Conservation (phyloP, 2,113 vertebrate species). For the Triplophysa siluroides region DNA sequence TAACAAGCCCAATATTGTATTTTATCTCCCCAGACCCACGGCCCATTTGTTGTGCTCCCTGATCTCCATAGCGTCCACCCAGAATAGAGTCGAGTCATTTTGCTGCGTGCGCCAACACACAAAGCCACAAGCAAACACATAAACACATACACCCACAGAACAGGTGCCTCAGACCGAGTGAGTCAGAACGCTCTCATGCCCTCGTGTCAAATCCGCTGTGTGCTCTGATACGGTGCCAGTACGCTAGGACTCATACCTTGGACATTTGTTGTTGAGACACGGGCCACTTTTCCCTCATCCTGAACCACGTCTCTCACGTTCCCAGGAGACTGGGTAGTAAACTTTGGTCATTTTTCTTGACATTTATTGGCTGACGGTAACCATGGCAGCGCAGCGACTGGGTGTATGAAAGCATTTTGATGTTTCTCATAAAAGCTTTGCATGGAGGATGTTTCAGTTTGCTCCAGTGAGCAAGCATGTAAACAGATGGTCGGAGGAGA, state of each 20-base stretch:
- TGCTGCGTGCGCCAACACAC: constrained; percentile 35
- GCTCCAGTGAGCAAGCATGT: constrained; percentile 47
- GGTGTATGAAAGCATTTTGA: constrained; percentile 57
- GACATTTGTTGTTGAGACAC: constrained; percentile 56
- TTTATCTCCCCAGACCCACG: constrained; percentile 23
- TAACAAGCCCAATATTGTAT: not conserved
- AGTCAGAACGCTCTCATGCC: constrained; percentile 52
- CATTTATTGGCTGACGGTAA: constrained; percentile 56
- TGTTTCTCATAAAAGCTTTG: constrained; percentile 57
- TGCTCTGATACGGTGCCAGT: constrained; percentile 54
- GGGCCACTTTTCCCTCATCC: constrained; percentile 44
- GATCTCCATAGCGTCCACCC: constrained; percentile 42
- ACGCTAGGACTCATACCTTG: constrained; percentile 53
- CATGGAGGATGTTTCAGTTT: constrained; percentile 50
- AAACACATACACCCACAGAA: constrained; percentile 46
- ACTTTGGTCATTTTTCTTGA: constrained; percentile 51
- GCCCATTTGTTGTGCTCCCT: constrained; percentile 33
- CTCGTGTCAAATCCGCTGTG: constrained; percentile 50
- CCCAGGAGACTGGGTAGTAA: constrained; percentile 49
- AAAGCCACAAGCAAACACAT: constrained; percentile 27
- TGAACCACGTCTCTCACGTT: constrained; percentile 52
- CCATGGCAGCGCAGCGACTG: constrained; percentile 51
- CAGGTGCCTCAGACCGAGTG: constrained; percentile 54
- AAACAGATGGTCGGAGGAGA: constrained; percentile 55
- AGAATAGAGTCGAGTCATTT: constrained; percentile 52